Conservation (phyloP, 92 coral and sea anemone species). For the Desmophyllum pertusum region DNA sequence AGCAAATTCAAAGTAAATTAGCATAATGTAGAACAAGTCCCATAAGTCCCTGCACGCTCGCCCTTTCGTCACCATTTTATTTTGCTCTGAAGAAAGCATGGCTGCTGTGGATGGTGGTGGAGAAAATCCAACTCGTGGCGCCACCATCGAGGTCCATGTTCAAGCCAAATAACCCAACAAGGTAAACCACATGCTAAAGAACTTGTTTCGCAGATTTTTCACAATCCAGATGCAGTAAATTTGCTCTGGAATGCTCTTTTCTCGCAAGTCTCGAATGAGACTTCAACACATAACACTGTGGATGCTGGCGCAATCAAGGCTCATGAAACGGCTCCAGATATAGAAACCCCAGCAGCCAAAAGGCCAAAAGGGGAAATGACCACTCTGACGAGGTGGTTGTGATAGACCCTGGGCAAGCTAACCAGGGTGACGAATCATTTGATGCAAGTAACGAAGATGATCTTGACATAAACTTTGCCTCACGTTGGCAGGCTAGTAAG, state of each 20-base stretch:
- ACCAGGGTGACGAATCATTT: no score
- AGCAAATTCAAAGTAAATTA: constrained; percentile 8
- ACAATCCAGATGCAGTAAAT: constrained; percentile 44
- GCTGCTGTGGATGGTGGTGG: constrained; percentile 13
- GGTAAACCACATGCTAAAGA: not conserved
- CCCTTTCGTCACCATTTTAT: constrained; percentile 28
- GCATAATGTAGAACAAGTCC: not conserved
- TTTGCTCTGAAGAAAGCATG: constrained; percentile 40
- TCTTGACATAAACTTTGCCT: no score
- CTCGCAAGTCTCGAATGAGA: no score
- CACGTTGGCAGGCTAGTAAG: constrained; percentile 55
- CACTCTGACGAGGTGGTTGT: no score
- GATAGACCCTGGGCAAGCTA: no score
- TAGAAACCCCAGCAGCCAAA: no score
- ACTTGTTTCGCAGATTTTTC: constrained; percentile 20
- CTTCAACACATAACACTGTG: no score
- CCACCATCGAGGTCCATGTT: constrained; percentile 10
- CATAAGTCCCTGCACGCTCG: not conserved
- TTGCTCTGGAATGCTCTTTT: no score
- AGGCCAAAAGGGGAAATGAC: no score
- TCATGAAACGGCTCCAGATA: no score
- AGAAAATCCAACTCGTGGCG: constrained; percentile 31
- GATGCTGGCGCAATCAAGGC: no score
- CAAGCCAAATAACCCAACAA: not conserved
- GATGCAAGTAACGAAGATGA: constrained; percentile 30